Evolutionary conservation across 2,888 invertebrate genomes (phyloP), one percentile per base, ranked within the genome.

Genomic region (Thalpophila matura): DNA sequence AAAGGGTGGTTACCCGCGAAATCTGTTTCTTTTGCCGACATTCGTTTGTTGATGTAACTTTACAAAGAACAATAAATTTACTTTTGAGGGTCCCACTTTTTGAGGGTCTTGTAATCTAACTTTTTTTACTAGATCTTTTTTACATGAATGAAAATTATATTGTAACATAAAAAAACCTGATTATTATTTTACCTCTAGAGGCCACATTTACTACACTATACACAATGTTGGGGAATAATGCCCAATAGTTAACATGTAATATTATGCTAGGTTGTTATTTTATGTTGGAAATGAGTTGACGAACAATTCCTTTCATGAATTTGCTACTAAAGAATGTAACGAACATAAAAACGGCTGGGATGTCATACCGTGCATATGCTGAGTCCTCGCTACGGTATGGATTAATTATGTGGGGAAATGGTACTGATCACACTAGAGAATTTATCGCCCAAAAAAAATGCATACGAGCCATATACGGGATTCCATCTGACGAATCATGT

Each of bases 41-140:
- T 24, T 46, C 4, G n/a, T 40, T 22, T 55, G 20, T 56, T 63
- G 7, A 49, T 49, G 26, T 66, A 12, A 29, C 64, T 37, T 49
- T 43, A 42, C 12, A 3, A 24, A 12, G 10, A 54, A 31, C 7
- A 42, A 51, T 14, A 14, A n/a, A 4, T 49, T 31, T 9, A 46
- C 1, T 10, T 27, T 46, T 27, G 4, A 12, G 6, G 27, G 12
- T 10, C 1, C 3, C 3, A 6, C 1, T 20, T 45, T 29, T 43
- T 29, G n/a, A 26, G 7, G 5, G 16, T 9, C 7, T 60, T 68
- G 18, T 37, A 6, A 56, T 67, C 9, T 24, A 42, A 67, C 31
- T 67, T 61, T 42, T 3, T 42, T 67, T 56, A 14, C 27, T 33
- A 1, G 6, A n/a, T 12, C 3, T 4, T 5, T 59, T 37, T 16